Evolutionary conservation across 2,797 vertebrate genomes (phyloP).

Genomic region (Sebastiscus tertius): DNA sequence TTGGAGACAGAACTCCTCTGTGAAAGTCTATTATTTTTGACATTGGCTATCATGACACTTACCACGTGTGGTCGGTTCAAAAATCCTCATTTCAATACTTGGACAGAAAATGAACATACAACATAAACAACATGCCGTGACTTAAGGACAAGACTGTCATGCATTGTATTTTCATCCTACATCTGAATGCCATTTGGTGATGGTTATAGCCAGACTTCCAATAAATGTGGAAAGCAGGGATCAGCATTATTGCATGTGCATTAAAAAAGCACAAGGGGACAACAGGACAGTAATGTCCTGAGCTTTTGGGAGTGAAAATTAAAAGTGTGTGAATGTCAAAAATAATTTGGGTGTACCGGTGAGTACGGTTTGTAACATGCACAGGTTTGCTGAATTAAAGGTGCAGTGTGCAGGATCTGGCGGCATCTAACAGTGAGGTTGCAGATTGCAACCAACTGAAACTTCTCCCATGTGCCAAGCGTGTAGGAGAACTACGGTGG

Average conservation of each 20-base stretch:
- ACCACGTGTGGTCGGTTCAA: background rate
- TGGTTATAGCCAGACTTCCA: background rate
- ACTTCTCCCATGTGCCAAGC: too few species aligned
- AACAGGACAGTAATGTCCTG: background rate
- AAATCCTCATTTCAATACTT: background rate
- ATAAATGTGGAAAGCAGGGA: background rate
- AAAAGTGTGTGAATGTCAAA: background rate
- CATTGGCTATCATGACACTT: background rate
- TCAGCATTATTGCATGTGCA: background rate
- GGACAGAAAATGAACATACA: background rate
- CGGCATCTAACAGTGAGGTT: too few species aligned
- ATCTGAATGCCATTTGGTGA: background rate
- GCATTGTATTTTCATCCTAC: background rate
- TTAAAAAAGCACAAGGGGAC: background rate
- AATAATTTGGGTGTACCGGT: background rate
- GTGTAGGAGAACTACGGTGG: too few species aligned
- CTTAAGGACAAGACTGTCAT: too few species aligned
- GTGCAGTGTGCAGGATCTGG: too few species aligned
- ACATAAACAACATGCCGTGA: background rate
- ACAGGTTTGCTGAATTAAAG: too few species aligned
- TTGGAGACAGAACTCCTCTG: conserved; percentile 2
- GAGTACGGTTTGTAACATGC: background rate
- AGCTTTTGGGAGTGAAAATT: background rate
- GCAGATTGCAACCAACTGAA: too few species aligned
- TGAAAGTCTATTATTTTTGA: conserved; percentile 17